Conservation (phyloP, 2,888 invertebrate species). For the Heteromurus nitidus region DNA sequence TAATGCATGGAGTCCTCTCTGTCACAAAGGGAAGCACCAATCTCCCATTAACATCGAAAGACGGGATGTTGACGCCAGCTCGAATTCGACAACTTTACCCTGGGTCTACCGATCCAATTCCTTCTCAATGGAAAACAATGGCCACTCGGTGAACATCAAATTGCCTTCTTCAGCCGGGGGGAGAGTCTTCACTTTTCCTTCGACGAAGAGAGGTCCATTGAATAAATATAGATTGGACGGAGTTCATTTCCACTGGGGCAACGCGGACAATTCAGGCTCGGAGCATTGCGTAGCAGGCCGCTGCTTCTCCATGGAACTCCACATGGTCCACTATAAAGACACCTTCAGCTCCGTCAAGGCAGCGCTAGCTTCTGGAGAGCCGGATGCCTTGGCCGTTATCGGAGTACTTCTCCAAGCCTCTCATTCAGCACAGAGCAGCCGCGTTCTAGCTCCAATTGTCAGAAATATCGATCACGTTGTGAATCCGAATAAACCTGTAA, state of each 20-base stretch:
- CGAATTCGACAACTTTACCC: too few relatives aligned
- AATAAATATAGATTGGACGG: not conserved
- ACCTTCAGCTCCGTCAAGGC: not conserved
- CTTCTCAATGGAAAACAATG: too few relatives aligned
- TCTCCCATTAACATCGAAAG: too few relatives aligned
- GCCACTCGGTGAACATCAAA: too few relatives aligned
- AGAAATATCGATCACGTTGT: not conserved
- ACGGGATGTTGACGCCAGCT: too few relatives aligned
- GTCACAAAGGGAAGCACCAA: too few relatives aligned
- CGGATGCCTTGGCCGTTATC: not conserved
- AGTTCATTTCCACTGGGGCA: not conserved
- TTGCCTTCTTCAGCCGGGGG: too few relatives aligned
- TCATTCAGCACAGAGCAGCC: not conserved
- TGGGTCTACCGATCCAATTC: too few relatives aligned
- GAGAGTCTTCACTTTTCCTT: too few relatives aligned
- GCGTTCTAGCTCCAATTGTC: not conserved
- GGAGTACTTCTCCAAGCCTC: not conserved
- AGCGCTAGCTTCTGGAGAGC: not conserved
- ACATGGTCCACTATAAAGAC: not conserved
- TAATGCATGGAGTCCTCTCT: too few relatives aligned
- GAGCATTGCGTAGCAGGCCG: not conserved
- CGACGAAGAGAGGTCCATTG: not conserved
- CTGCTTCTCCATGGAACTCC: conserved; percentile 4
- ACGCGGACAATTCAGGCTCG: not conserved
- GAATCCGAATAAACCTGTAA: not conserved